phyloP scores from a whole-genome alignment of 2,797 vertebrate genomes.

The Ambastaia sidthimunki region DNA sequence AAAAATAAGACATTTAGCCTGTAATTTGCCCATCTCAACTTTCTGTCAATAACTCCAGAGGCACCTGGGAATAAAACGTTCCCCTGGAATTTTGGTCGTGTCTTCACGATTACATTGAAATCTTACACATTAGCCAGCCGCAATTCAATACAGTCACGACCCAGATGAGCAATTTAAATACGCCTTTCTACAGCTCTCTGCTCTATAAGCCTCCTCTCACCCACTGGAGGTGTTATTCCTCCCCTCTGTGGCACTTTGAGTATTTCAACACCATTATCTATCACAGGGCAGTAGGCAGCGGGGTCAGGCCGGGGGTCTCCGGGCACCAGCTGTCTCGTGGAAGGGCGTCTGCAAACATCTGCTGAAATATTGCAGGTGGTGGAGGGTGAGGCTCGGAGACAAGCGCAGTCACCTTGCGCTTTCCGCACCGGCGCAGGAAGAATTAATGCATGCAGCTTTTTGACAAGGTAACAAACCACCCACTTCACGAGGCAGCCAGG shows the following conservation, averaged over 20 bases:
- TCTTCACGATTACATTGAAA: slow-evolving; percentile 46
- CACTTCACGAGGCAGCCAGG: slow-evolving; percentile 11
- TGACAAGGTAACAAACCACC: slow-evolving; percentile 44
- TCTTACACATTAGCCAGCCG: slow-evolving; percentile 31
- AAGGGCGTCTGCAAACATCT: slow-evolving; percentile 30
- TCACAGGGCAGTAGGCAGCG: slow-evolving; percentile 50
- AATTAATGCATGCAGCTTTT: slow-evolving; percentile 45
- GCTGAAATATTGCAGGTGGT: slow-evolving; percentile 47
- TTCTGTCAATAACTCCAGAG: slow-evolving; percentile 47
- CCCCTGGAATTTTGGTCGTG: slow-evolving; percentile 44
- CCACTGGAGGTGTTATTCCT: slow-evolving; percentile 45
- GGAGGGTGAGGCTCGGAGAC: slow-evolving; percentile 43
- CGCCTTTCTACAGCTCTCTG: slow-evolving; percentile 40
- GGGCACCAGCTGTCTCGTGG: slow-evolving; percentile 43
- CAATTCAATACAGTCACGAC: slow-evolving; percentile 45
- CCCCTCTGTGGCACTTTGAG: slow-evolving; percentile 38
- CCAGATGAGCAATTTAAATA: slow-evolving; percentile 50
- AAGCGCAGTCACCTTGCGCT: slow-evolving; percentile 49
- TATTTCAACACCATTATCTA: slow-evolving; percentile 56
- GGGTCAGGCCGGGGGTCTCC: slow-evolving; percentile 33
- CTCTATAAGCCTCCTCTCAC: slow-evolving; percentile 43
- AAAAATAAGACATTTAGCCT: slow-evolving; percentile 35
- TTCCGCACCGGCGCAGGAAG: slow-evolving; percentile 20
- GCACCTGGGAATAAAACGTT: slow-evolving; percentile 38
- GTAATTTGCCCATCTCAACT: slow-evolving; percentile 44